Evolutionary conservation across 2,797 vertebrate species (phyloP).

Genomic region (Arremon aurantiirostris): DNA sequence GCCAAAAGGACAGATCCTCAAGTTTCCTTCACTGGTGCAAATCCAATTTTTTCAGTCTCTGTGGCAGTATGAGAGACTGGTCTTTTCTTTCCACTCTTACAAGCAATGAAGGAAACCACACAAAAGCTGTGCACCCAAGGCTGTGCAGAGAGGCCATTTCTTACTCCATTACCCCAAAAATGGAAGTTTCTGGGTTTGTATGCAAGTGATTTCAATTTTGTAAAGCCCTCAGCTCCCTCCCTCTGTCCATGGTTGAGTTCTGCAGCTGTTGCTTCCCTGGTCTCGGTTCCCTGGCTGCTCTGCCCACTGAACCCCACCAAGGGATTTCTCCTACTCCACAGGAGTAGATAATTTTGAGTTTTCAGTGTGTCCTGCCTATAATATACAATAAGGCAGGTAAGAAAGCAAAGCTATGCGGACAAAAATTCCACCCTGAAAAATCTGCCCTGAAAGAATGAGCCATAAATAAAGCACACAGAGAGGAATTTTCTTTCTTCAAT

Average conservation of each 20-base stretch:
- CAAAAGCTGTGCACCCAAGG: neutral
- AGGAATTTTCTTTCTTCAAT: slow-evolving; percentile 72
- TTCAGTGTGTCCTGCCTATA: neutral
- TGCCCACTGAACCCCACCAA: neutral
- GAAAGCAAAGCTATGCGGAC: neutral
- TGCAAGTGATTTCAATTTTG: neutral
- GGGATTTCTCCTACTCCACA: neutral
- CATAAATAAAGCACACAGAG: slow-evolving; percentile 66
- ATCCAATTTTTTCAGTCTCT: neutral
- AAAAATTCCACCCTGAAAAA: neutral
- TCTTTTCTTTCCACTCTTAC: neutral
- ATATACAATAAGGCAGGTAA: neutral
- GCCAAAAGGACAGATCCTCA: neutral
- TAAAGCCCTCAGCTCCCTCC: neutral
- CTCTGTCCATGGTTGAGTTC: fast-evolving
- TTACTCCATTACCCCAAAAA: neutral
- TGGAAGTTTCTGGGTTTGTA: neutral
- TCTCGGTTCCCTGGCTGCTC: fast-evolving
- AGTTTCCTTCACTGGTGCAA: neutral
- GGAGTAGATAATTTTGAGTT: neutral
- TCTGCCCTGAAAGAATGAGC: neutral
- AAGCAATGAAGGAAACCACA: neutral
- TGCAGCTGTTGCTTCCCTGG: neutral
- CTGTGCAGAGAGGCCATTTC: neutral
- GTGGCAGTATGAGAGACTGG: fast-evolving